A percentile compares a stretch with the other conserved stretches of the same genome.
Evolutionary conservation across 2,113 vertebrate genomes (phyloP).

Genomic region (Phycodurus eques): DNA sequence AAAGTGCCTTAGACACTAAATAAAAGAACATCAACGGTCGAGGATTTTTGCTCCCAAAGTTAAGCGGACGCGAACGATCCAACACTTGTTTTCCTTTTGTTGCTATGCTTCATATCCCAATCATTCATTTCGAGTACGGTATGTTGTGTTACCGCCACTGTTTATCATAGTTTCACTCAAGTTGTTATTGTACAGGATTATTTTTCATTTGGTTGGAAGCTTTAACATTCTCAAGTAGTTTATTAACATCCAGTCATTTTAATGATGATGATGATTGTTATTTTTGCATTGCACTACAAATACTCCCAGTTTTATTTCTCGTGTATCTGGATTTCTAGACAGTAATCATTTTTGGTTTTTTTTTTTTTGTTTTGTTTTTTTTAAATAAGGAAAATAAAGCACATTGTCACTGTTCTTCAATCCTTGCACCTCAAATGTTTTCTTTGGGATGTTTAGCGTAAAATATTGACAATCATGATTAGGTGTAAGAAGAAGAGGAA

Average conservation of each 20-base stretch:
- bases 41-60: slow-evolving; percentile 10
- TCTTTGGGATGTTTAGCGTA: not conserved
- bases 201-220: slow-evolving; percentile 85
- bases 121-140: slow-evolving; percentile 68
- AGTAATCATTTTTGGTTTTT: slow-evolving; percentile 72
- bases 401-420: slow-evolving; percentile 67
- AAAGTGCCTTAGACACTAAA: slow-evolving; percentile 98
- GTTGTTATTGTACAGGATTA: slow-evolving; percentile 41
- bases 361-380: slow-evolving; percentile 75
- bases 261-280: slow-evolving; percentile 42
- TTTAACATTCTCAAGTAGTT: slow-evolving; percentile 84
- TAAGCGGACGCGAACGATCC: slow-evolving; percentile 25
- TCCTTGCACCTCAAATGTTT: not conserved
- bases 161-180: not conserved
- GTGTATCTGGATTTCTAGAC: slow-evolving; percentile 95
- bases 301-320: slow-evolving; percentile 78
- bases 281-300: slow-evolving; percentile 76
- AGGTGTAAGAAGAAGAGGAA: not conserved
- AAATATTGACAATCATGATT: not conserved
- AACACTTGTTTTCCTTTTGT: slow-evolving; percentile 59
- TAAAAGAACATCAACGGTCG: slow-evolving; percentile 75
- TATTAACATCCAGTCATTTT: slow-evolving; percentile 36
- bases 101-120: slow-evolving; percentile 74
- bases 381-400: slow-evolving; percentile 90
- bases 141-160: not conserved